Conservation (phyloP, 2,797 vertebrate genomes). For the Peromyscus aztecus region DNA sequence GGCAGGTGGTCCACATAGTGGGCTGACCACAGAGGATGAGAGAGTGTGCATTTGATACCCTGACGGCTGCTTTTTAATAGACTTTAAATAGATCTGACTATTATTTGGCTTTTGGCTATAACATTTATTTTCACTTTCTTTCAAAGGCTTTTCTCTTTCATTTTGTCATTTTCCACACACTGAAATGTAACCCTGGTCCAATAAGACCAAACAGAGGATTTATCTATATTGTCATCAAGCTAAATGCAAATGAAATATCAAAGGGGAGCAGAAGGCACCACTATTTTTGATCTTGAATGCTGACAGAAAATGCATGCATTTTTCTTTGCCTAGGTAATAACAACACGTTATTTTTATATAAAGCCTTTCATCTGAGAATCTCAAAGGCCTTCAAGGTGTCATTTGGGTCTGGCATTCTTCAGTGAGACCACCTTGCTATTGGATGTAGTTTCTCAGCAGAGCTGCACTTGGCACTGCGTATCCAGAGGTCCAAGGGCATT, state of each 20-base stretch:
- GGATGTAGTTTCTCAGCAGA: conserved; percentile 67
- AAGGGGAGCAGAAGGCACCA: conserved; percentile 68
- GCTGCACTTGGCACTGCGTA: conserved; percentile 43
- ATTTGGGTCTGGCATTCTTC: conserved; percentile 79
- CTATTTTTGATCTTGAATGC: conserved; percentile 72
- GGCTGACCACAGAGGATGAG: conserved; percentile 76
- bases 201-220: conserved; percentile 68
- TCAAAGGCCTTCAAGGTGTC: conserved; percentile 79
- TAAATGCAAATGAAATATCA: conserved; percentile 75
- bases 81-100: conserved; percentile 75
- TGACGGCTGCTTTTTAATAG: conserved; percentile 80
- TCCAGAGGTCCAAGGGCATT: conserved; percentile 77
- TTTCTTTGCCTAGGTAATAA: conserved; percentile 83
- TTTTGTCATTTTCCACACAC: conserved; percentile 73
- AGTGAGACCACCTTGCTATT: conserved; percentile 74
- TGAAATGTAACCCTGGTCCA: conserved; percentile 77
- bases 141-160: conserved; percentile 81
- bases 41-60: conserved; percentile 70
- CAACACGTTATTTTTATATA: conserved; percentile 80
- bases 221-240: conserved; percentile 79
- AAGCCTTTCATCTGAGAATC: conserved; percentile 83
- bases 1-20: conserved; percentile 75
- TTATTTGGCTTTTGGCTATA: conserved; percentile 75
- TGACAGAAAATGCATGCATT: conserved; percentile 77
- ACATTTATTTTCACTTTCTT: conserved; percentile 81